A percentile compares a stretch with the other conserved stretches of the same genome.
Conservation (phyloP, 2,888 invertebrate genomes). For the Aspidapion aeneum region DNA sequence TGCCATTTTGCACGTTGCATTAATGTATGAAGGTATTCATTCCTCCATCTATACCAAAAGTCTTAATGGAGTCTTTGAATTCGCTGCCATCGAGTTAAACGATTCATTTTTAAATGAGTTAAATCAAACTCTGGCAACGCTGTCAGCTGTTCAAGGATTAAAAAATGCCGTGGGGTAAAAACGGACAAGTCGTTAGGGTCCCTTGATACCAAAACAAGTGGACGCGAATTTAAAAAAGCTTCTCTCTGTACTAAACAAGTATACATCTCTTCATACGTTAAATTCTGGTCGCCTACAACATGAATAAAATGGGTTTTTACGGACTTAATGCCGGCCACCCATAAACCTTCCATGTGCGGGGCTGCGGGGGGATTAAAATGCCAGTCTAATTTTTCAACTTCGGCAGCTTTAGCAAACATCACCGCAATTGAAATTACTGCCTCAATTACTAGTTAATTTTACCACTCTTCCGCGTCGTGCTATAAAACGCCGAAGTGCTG, state of each 20-base stretch:
- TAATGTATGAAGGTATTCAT: no score
- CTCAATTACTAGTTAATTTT: neutral
- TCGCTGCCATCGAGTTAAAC: no score
- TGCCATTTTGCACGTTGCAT: no score
- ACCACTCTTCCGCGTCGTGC: neutral
- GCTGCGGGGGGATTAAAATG: neutral
- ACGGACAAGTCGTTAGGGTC: no score
- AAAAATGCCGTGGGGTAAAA: no score
- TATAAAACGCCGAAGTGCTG: neutral
- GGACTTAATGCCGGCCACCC: neutral
- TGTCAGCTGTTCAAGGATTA: no score
- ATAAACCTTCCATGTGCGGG: neutral
- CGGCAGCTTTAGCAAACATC: no score
- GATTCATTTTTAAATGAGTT: no score
- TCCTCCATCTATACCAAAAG: no score
- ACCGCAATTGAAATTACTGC: neutral
- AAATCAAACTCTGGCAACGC: no score
- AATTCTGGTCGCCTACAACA: neutral
- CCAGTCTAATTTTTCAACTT: neutral
- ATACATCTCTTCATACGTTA: neutral
- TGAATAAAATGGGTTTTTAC: neutral
- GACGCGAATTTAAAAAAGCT: neutral
- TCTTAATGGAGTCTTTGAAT: no score
- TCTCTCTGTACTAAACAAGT: neutral
- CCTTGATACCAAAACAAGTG: neutral